A percentile compares a stretch with the other conserved stretches of the same genome.
These are phyloP conservation scores for Smithornis capensis DNA, from an alignment of 2,113 vertebrate genomes.

Conservation along the genomic window DNA sequence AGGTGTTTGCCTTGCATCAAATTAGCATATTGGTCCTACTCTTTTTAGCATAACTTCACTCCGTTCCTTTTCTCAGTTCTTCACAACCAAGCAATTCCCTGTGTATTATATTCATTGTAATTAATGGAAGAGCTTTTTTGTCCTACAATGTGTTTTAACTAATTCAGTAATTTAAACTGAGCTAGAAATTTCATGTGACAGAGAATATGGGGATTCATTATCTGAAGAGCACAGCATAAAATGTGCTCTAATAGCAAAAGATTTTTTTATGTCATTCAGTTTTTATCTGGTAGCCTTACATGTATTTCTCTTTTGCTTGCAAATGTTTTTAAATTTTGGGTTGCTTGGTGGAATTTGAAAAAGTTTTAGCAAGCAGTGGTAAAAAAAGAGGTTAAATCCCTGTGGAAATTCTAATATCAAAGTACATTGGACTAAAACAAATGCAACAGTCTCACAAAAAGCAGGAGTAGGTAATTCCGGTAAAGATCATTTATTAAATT, in stretches of 20 bases:
- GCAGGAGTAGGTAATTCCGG: neutral
- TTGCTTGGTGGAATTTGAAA: neutral
- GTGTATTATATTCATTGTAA: neutral
- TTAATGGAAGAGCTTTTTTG: neutral
- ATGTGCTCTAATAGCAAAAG: neutral
- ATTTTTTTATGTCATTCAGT: neutral
- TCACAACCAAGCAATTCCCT: neutral
- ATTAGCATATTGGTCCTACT: neutral
- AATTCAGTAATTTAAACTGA: neutral
- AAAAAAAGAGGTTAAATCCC: neutral
- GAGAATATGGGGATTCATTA: neutral
- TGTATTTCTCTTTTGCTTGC: neutral
- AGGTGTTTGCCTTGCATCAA: neutral
- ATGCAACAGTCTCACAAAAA: neutral
- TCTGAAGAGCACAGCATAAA: neutral
- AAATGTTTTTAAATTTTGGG: neutral
- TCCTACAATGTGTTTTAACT: neutral
- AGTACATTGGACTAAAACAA: neutral
- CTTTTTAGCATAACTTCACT: neutral
- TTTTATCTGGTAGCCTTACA: neutral
- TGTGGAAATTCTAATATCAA: neutral
- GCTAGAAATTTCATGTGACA: neutral
- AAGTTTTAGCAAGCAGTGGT: neutral
- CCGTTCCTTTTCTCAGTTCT: neutral
- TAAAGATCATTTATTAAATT: slow-evolving; percentile 20